Evolutionary conservation across 2,888 invertebrate genomes (phyloP).

Genomic region (Sminthurinus aureus): DNA sequence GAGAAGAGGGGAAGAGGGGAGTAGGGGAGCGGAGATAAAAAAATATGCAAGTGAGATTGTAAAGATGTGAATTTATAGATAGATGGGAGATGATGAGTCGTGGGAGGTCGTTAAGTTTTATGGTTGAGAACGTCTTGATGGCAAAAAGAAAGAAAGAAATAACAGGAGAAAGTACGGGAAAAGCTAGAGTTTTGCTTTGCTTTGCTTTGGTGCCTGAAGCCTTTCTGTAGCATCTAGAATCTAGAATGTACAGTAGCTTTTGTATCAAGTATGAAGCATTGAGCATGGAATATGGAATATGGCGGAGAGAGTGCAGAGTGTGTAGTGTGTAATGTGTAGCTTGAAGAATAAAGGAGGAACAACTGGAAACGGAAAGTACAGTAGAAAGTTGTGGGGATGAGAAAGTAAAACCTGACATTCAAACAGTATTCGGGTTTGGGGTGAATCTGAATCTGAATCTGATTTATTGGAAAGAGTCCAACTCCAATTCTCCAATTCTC

Average conservation of each 20-base stretch:
- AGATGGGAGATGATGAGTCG: slow-evolving; percentile 42
- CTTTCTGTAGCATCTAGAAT: neutral
- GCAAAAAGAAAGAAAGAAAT: slow-evolving; percentile 6
- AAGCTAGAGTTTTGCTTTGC: neutral
- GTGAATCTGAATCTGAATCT: too few relatives aligned
- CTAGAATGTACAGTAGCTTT: too few relatives aligned
- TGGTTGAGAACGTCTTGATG: slow-evolving; percentile 34
- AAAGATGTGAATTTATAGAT: slow-evolving; percentile 43
- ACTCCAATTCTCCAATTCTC: slow-evolving; percentile 55
- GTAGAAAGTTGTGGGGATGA: slow-evolving; percentile 41
- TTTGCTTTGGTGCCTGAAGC: neutral
- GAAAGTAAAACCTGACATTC: slow-evolving; percentile 56
- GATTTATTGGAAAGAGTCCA: slow-evolving; percentile 53
- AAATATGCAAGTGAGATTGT: slow-evolving; percentile 33
- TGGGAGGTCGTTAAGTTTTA: slow-evolving; percentile 47
- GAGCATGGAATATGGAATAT: too few relatives aligned
- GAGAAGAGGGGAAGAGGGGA: neutral
- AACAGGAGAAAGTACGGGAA: neutral
- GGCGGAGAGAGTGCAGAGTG: too few relatives aligned
- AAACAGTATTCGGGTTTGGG: too few relatives aligned
- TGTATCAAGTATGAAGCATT: too few relatives aligned
- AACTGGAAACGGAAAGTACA: slow-evolving; percentile 7
- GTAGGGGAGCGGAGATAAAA: neutral
- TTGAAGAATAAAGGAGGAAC: neutral
- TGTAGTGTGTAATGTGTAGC: too few relatives aligned